Conservation (phyloP, 2,113 vertebrate genomes). For the Alaudala cheleensis region DNA sequence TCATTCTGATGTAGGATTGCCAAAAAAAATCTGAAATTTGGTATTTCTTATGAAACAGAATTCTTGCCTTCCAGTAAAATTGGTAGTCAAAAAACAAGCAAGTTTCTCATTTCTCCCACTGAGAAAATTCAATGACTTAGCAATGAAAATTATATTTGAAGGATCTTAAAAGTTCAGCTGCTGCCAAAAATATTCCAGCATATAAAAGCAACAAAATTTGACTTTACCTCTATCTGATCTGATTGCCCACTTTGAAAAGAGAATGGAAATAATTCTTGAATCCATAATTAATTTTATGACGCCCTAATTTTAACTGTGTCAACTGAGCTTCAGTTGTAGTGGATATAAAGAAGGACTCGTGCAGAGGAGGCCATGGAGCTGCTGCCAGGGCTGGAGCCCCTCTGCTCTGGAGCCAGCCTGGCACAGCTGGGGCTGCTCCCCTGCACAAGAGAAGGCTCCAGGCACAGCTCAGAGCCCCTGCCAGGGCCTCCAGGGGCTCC, state of each 20-base stretch:
- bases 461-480: not conserved
- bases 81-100: not conserved
- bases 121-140: not conserved
- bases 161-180: not conserved
- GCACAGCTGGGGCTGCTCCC: fast-evolving
- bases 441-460: not conserved
- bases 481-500: not conserved
- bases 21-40: not conserved
- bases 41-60: not conserved
- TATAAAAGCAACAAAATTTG: not conserved
- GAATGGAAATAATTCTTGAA: not conserved
- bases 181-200: not conserved
- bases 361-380: fast-evolving
- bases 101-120: not conserved
- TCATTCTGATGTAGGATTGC: not conserved
- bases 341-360: fast-evolving
- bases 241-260: not conserved
- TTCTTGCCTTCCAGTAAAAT: not conserved
- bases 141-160: not conserved
- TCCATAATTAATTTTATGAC: not conserved
- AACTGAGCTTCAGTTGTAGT: not conserved
- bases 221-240: not conserved
- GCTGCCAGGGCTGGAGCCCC: not conserved
- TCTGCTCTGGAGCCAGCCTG: not conserved
- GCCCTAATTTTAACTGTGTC: not conserved